Base-by-base conservation (phyloP, 2,797 vertebrate species). In the Myoxocephalus aenaeus region DNA sequence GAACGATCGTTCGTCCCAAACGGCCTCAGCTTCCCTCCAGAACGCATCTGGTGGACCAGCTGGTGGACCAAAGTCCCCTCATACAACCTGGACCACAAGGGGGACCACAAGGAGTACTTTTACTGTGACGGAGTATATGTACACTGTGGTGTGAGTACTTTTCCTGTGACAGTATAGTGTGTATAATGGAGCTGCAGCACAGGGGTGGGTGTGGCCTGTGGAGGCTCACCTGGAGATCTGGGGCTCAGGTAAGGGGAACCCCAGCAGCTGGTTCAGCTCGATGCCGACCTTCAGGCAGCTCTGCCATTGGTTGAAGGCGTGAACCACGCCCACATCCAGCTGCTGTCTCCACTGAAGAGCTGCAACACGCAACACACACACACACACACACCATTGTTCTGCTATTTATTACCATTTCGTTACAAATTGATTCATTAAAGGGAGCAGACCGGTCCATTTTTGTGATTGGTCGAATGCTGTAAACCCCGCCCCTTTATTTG, bases 281-380 rank as follows among this genome's bases (percentile, higher is more conserved):
- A 96, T 5, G 83, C 89, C 92, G 90, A 94, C 91, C 82, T 88
- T 94, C 65, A 98, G 86, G 80, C 96, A 97, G 81, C 81, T 90
- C 88, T 97, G 96, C 96, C 97, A 98, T 83, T 98, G 96, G 90
- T 94, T 96, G 84, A 96, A 95, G 69, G 90, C 4, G 25, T 98
- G 96, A 44, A 90, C 89, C 2, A 93, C 81, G 32, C 89, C 88
- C 76, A 94, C 25, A 18, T 96, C 92, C 46, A 94, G 70, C 0
- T 20, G 8, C 4, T 3, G 36, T 8, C 15, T 1, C 9, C 11
- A 4, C 0, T 3, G 4, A 3, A 14, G 1, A 13, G 6, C 29
- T 81, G 65, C 44, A 75, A n/a, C n/a, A n/a, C n/a, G n/a, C n/a
- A n/a, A n/a, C n/a, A n/a, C n/a, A n/a, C n/a, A 70, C 67, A 87